phyloP scores from a whole-genome alignment of 2,888 invertebrate species.

The Blera fallax region DNA sequence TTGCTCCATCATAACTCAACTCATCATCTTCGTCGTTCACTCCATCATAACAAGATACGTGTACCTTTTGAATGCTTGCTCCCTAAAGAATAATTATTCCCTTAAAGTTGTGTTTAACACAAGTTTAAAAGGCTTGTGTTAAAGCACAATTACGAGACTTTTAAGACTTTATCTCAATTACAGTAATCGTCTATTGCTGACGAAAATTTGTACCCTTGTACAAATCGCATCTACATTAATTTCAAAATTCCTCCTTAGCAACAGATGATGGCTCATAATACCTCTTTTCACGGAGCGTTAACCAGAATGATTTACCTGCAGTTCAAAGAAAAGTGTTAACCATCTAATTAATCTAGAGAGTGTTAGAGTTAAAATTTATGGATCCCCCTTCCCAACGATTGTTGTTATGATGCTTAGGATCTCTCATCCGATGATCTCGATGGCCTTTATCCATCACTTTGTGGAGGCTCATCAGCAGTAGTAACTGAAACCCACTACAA shows the following conservation, averaged over 20 bases:
- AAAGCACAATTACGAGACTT: no score
- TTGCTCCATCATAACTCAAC: no score
- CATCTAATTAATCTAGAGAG: no score
- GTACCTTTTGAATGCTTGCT: no score
- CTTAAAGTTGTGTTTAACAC: no score
- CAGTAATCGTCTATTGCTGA: neutral
- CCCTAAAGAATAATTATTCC: no score
- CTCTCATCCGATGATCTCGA: conserved; percentile 13
- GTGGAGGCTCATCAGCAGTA: neutral
- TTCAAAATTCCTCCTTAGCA: neutral
- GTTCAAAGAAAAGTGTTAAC: conserved; percentile 29
- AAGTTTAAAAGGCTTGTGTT: no score
- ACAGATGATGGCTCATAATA: neutral
- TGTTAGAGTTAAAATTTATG: no score
- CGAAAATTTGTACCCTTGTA: neutral
- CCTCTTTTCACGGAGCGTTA: conserved; percentile 22
- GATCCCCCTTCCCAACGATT: neutral
- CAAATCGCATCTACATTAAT: neutral
- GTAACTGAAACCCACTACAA: neutral
- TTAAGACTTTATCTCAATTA: no score
- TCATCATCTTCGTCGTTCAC: no score
- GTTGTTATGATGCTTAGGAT: neutral
- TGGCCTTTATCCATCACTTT: conserved; percentile 37
- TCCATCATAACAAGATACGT: no score
- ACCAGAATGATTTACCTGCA: conserved; percentile 39